Evolutionary conservation across 2,113 vertebrate species (phyloP), one percentile per base, ranked within the genome.

Genomic region (Pantherophis guttatus): DNA sequence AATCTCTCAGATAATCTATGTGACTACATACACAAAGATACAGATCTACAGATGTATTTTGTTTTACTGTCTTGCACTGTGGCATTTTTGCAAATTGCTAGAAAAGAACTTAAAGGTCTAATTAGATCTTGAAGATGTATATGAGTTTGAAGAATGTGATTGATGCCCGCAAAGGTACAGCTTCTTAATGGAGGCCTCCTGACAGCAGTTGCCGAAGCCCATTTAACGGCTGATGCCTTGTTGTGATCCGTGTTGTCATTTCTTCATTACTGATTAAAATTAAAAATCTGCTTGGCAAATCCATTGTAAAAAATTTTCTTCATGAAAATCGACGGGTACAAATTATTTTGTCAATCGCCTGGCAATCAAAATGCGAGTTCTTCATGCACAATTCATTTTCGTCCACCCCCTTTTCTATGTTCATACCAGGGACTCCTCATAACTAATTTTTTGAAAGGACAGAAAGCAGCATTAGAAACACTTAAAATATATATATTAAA

Each of bases 181-280:
- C 97, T 98, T 97, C 97, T 97, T 98, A 98, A 98, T 98, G 98
- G 98, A 98, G 98, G 97, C 98, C 93, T 98, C 97, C 97, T 99
- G 99, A 99, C 99, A 99, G 98, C 98, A 98, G 98, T 99, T 97
- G 98, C 97, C 94, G 98, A 98, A 98, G 98, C 98, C 98, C 98
- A 98, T 97, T 98, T 99, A 97, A 98, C 97, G 96, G 96, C 98
- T 99, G 99, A 99, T 98, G 99, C 98, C 98, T 99, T 99, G 99
- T 99, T 99, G 98, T 99, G 99, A 99, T 99, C 98, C 97, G 96
- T 97, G 98, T 98, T 98, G 99, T 99, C 99, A 99, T 98, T 99
- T 99, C 99, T 98, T 98, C 98, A 98, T 98, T 98, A 98, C 98
- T 98, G 99, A 99, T 99, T 99, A 99, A 99, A 99, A 99, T 99